Base-by-base conservation (phyloP, 2,888 invertebrate species). In the Cactoblastis cactorum region DNA sequence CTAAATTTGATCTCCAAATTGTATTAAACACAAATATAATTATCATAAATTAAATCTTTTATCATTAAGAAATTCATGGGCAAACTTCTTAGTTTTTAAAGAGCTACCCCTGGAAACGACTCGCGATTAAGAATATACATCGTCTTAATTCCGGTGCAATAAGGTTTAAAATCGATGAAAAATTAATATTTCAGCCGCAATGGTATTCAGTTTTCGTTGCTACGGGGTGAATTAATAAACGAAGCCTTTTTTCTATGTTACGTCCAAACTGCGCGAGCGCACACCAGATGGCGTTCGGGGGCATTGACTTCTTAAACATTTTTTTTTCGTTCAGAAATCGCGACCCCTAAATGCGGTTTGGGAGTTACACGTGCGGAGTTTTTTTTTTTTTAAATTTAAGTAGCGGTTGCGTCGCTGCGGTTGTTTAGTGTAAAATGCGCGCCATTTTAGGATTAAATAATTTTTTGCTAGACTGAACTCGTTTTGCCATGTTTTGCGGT, bases 261-360 rank as follows among this genome's bases (percentile, higher is more conserved):
- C 32, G 41, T 41, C 22, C 14, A 22, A 50, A 34, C 61, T 69
- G 69, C 75, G 79, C 77, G 63, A 61, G 77, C 81, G 83, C 75
- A 69, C 71, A 63, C 81, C 87, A 87, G 83, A 85, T 86, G 88
- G 77, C 71, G 66, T 50, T 59, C 17, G 70, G 67, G 83, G 83
- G 81, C 87, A 84, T 77, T 83, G 88, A 87, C 88, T 87, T 63
- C 71, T 81, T 72, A 74, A 80, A 76, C 70, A 64, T 67, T 56
- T 69, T 76, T 78, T 77, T 75, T 76, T 71, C 56, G 58, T 67
- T 63, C 49, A 43, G 60, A 75, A 81, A 80, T 80, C 74, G 82
- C 82, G 77, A 85, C 83, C 85, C 83, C 77, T 81, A 80, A 82
- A 69, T 80, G 84, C 80, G 83, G 84, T 78, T 74, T 65, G 58